These are phyloP conservation scores for Heliothis virescens DNA, from an alignment of 1,140 invertebrate species.

Conservation along the genomic window DNA sequence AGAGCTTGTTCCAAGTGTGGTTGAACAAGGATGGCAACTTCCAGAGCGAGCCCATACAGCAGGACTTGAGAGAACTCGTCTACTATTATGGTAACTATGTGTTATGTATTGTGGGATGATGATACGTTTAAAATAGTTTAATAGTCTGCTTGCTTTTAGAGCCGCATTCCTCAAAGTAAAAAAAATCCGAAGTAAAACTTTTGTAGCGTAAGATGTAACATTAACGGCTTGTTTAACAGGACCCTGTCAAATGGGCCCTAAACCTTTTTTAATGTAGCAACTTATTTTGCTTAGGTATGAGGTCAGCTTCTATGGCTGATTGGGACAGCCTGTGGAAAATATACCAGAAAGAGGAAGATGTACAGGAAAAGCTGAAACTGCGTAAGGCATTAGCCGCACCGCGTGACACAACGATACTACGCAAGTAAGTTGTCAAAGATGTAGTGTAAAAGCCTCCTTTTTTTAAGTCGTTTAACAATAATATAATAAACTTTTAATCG, in stretches of 20 bases:
- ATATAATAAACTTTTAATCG: too few species aligned
- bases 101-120: too few species aligned
- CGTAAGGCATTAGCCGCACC: conserved; percentile 90
- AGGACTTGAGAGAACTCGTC: conserved; percentile 90
- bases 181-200: too few species aligned
- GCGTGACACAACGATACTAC: conserved; percentile 88
- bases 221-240: too few species aligned
- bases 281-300: conserved; percentile 66
- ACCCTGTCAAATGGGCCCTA: too few species aligned
- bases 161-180: too few species aligned
- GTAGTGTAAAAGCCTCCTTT: too few species aligned
- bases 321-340: conserved; percentile 93
- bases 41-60: conserved; percentile 81
- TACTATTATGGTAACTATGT: conserved; percentile 75
- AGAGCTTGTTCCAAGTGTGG: conserved; percentile 88
- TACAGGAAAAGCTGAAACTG: conserved; percentile 91
- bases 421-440: conserved; percentile 85
- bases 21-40: conserved; percentile 80
- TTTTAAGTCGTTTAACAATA: too few species aligned
- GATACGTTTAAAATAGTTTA: too few species aligned
- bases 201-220: too few species aligned
- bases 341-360: conserved; percentile 91
- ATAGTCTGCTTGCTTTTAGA: too few species aligned
- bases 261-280: too few species aligned
- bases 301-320: conserved; percentile 79